A percentile compares a stretch with the other conserved stretches of the same genome.
These are phyloP conservation scores for Clitarchus hookeri DNA, from an alignment of 2,888 invertebrate genomes.

Conservation along the genomic window DNA sequence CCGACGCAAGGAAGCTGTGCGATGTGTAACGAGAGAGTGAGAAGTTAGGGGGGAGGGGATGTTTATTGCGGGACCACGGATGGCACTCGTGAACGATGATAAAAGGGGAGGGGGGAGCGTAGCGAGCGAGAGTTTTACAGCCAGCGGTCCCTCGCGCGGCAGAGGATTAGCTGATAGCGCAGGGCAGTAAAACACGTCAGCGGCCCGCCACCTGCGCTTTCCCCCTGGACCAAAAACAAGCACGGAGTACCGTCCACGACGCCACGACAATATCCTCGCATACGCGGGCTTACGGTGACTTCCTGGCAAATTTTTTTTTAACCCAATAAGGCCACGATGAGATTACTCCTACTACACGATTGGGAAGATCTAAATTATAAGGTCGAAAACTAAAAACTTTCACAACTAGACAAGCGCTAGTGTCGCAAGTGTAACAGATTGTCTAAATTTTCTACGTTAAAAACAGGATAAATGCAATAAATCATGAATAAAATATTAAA, in stretches of 20 bases:
- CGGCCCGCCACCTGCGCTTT: not conserved
- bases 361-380: no score
- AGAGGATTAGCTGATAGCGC: conserved; percentile 14
- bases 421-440: no score
- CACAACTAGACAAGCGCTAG: no score
- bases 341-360: no score
- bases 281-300: no score
- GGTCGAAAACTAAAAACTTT: no score
- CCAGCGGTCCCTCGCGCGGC: not conserved
- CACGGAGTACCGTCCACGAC: not conserved
- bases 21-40: not conserved
- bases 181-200: conserved; percentile 10
- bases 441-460: no score
- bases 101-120: not conserved
- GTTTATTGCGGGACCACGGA: not conserved
- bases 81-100: no score
- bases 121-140: conserved; percentile 14
- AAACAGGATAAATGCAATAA: no score
- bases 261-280: not conserved
- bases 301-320: no score
- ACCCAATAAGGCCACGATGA: no score
- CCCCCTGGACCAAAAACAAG: not conserved
- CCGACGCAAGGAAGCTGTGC: not conserved
- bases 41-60: not conserved
- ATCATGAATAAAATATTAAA: no score